These are phyloP conservation scores for Manduca sexta DNA, from an alignment of 1,140 invertebrate species.

Conservation along the genomic window DNA sequence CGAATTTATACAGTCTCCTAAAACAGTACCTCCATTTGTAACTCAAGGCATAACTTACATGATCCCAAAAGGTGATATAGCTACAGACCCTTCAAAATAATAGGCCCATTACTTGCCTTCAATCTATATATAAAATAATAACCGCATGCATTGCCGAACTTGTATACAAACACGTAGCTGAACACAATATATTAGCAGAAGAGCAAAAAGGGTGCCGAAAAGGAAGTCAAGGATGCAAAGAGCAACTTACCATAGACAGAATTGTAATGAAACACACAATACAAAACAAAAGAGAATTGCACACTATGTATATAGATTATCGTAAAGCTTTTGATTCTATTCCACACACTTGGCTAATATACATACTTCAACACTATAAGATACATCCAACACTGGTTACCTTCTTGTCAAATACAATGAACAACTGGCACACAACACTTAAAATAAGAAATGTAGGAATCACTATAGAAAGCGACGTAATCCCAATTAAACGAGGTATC, in stretches of 20 bases:
- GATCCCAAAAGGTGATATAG: conserved; percentile 10
- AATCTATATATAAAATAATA: conserved; percentile 16
- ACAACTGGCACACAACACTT: too few relatives aligned
- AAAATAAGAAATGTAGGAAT: not conserved
- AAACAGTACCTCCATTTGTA: conserved; percentile 9
- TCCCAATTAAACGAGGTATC: conserved; percentile 6
- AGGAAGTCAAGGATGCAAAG: conserved; percentile 12
- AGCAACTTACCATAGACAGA: conserved; percentile 11
- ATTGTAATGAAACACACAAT: conserved; percentile 5
- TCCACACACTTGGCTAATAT: conserved; percentile 16
- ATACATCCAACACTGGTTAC: conserved; percentile 8
- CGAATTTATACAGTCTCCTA: conserved; percentile 12
- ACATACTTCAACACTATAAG: conserved; percentile 13
- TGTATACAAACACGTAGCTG: conserved; percentile 6
- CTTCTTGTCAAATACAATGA: not conserved
- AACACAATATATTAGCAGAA: conserved; percentile 9
- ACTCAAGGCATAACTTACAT: conserved; percentile 14
- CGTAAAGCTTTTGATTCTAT: conserved; percentile 17
- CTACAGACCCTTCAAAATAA: conserved; percentile 11
- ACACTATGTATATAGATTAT: conserved; percentile 18
- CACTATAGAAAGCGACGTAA: not conserved
- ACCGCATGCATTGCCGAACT: conserved; percentile 9
- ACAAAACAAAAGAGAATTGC: conserved; percentile 8
- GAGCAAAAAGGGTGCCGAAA: conserved; percentile 13
- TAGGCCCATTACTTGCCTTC: conserved; percentile 15